Conservation (phyloP, 2,113 vertebrate genomes). For the Mastomys natalensis region DNA sequence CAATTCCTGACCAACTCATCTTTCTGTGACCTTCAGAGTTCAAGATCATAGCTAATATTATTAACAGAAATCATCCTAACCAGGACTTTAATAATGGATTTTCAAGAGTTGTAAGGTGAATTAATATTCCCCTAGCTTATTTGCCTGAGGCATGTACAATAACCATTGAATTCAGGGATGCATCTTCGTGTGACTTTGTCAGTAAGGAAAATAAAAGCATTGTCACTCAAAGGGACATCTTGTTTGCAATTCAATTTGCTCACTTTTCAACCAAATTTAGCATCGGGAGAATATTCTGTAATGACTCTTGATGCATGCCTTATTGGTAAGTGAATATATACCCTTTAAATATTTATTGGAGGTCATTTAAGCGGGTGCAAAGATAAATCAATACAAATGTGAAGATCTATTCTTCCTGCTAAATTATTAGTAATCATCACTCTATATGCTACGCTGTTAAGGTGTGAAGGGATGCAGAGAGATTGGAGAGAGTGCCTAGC, state of each 20-base stretch:
- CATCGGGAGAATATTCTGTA: conserved; percentile 10
- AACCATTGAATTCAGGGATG: not conserved
- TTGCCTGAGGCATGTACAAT: not conserved
- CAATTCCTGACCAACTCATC: not conserved
- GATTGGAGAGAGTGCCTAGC: not conserved
- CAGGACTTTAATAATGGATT: not conserved
- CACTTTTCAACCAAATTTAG: conserved; percentile 48
- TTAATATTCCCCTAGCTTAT: conserved; percentile 31
- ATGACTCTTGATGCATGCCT: conserved; percentile 2
- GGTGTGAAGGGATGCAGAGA: not conserved
- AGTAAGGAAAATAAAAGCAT: not conserved
- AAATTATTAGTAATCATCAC: conserved; percentile 59
- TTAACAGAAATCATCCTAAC: conserved; percentile 49
- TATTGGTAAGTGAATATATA: conserved; percentile 51
- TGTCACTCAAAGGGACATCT: not conserved
- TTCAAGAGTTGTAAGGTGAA: not conserved
- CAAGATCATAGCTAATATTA: not conserved
- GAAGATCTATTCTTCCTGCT: conserved; percentile 56
- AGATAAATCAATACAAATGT: conserved; percentile 66
- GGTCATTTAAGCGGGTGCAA: conserved; percentile 38
- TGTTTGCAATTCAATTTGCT: conserved; percentile 53
- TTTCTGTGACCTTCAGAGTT: conserved; percentile 36
- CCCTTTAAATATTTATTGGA: conserved; percentile 48
- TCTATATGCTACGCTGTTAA: conserved; percentile 23
- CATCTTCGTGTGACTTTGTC: not conserved